phyloP scores from a whole-genome alignment of 37 sponge, comb jelly and placozoan species.

The Cladorhizidae sp. region DNA sequence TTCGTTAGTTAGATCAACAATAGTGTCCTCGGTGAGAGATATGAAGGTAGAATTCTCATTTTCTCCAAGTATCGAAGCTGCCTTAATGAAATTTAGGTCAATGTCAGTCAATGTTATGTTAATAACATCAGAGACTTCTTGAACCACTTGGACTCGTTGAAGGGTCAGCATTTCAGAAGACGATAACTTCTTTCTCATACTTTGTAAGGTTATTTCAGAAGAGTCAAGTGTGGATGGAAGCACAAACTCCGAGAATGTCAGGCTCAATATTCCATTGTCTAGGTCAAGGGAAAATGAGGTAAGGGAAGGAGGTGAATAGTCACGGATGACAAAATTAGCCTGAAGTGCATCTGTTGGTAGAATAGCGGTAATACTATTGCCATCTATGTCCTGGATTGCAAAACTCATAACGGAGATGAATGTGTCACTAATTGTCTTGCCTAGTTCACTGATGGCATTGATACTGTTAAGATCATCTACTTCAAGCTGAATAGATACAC shows the following conservation, averaged over 20 bases:
- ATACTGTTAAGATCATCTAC: slow-evolving; percentile 66
- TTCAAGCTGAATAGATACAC: slow-evolving; percentile 52
- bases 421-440: slow-evolving; percentile 41
- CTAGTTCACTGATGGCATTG: slow-evolving; percentile 49
- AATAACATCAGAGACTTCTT: slow-evolving; percentile 32
- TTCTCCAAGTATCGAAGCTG: slow-evolving; percentile 42
- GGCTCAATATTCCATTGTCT: slow-evolving; percentile 47
- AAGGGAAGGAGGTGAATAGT: slow-evolving; percentile 65
- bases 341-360: slow-evolving; percentile 33
- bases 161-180: slow-evolving; percentile 18
- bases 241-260: slow-evolving; percentile 82
- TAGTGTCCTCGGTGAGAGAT: slow-evolving; percentile 29
- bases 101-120: slow-evolving; percentile 24
- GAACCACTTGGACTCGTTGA: neutral
- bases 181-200: slow-evolving; percentile 6
- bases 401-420: slow-evolving; percentile 55
- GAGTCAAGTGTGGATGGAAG: slow-evolving; percentile 40
- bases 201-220: slow-evolving; percentile 67
- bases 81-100: slow-evolving; percentile 63
- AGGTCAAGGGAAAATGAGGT: slow-evolving; percentile 69
- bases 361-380: slow-evolving; percentile 29
- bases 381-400: slow-evolving; percentile 58
- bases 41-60: slow-evolving; percentile 63
- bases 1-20: slow-evolving; percentile 66
- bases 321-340: slow-evolving; percentile 51